Evolutionary conservation across 1,140 invertebrate species (phyloP), one percentile per base, ranked within the genome.

Genomic region (Heliconius hewitsoni): DNA sequence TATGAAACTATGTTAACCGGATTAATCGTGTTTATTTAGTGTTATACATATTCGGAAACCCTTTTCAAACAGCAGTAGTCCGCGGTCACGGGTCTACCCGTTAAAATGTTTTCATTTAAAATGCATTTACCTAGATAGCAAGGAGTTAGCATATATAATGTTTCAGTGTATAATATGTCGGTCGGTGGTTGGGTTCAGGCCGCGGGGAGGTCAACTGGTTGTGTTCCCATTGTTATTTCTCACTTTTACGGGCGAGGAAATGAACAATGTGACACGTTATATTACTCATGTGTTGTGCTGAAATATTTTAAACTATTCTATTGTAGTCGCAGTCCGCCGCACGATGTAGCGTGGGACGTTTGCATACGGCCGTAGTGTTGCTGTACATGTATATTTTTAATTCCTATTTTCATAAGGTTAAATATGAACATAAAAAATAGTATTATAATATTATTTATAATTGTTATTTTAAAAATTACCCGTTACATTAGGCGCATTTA

Each of bases 261-360:
- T 57, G 52, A 76, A 66, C 74, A 66, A 60, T 75, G n/a, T 75
- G 52, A 37, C 55, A 46, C 42, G 16, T 76, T 76, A 70, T 30
- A 60, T 75, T 46, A 46, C 57, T 30, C 72, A 46, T 39, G 57
- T 75, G 19, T 52, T 55, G 46, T n/a, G n/a, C 19, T 46, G 34
- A 18, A 50, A n/a, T 73, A 70, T 55, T 72, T 72, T 23, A 71
- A 73, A 55, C 57, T n/a, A 60, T 23, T 60, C 57, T 60, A 11
- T 60, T 60, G 57, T 60, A 60, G 23, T 60, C n/a, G 23, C n/a
- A n/a, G 55, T 60, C n/a, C n/a, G n/a, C 1, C 8, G 55, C 9
- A 8, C 34, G 34, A 37, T 37, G 34, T 37, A 37, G 5, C 6
- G 34, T 37, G 6, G 34, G 34, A 37, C 34, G 55, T 9, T 8